Percentiles rank a stretch among this genome's conserved stretches.
These are phyloP conservation scores for Uria lomvia DNA, from an alignment of 2,113 vertebrate genomes.

Conservation along the genomic window DNA sequence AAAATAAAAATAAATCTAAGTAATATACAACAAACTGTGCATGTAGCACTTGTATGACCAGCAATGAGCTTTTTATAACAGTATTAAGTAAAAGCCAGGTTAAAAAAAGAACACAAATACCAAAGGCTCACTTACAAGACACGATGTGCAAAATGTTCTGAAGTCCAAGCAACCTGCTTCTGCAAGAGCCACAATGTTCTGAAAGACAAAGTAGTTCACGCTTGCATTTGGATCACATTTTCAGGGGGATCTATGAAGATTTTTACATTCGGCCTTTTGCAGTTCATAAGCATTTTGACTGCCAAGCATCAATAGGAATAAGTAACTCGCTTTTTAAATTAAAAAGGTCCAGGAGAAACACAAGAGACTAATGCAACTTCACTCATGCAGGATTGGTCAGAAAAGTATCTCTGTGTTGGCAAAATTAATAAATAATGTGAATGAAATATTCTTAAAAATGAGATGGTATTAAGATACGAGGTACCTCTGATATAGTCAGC, in stretches of 20 bases:
- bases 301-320: not conserved
- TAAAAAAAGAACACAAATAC: not conserved
- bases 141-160: conserved; percentile 89
- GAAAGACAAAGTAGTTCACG: conserved; percentile 14
- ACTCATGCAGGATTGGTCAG: not conserved
- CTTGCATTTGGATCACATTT: not conserved
- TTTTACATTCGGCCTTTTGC: not conserved
- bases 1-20: not conserved
- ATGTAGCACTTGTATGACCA: not conserved
- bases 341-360: not conserved
- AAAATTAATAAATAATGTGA: not conserved
- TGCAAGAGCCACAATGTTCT: conserved; percentile 89
- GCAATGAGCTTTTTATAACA: not conserved
- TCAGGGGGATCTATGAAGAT: not conserved
- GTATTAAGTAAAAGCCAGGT: not conserved
- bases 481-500: not conserved
- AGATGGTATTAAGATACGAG: not conserved
- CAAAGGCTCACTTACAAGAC: conserved; percentile 85
- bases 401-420: not conserved
- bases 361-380: not conserved
- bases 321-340: not conserved
- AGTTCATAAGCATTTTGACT: not conserved
- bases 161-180: conserved; percentile 90
- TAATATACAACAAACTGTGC: not conserved
- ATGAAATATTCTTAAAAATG: not conserved